Evolutionary conservation across 2,113 vertebrate species (phyloP), one percentile per base, ranked within the genome.

Genomic region (Lagopus muta): DNA sequence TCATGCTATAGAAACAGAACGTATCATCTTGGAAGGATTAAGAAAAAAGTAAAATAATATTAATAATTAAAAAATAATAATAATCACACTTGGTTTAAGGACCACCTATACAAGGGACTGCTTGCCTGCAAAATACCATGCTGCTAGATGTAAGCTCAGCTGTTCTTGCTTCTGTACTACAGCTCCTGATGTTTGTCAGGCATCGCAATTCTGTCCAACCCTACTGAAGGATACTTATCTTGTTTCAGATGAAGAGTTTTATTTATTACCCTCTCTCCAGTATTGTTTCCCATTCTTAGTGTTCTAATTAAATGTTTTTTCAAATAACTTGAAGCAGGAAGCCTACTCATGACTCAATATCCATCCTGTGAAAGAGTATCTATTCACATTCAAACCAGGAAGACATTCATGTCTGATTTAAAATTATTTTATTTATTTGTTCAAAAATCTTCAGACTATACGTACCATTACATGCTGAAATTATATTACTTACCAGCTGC

Each of bases 401-500:
- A 92, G 47, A 64, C 8, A 77, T 34, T 18, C 65, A 19, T 4
- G 87, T 34, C 52, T 47, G 65, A 85, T 18, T 48, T 61, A 38
- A 42, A 78, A 62, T 52, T 13, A 54, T 47, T 25, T 47, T 47
- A 25, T 45, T 57, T 47, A 36, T 64, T 71, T 71, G 11, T 47
- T 89, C 38, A 65, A 81, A 93, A 55, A 16, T 1, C 8, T 55
- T 54, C 20, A 22, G 24, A 55, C 24, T 79, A 47, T 34, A 89
- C 8, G 86, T 88, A 79, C 67, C 20, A 34, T 73, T 91, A 90
- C 36, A 30, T 25, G 54, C 50, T 74, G 69, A 62, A 40, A 70
- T 50, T 72, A 22, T 19, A 22, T 62, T 88, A 96, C 92, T 97
- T 97, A 99, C 99, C 98, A 98, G 86, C 42, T 97, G 95, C 90